A percentile compares a stretch with the other conserved stretches of the same genome.
Evolutionary conservation across 1,140 invertebrate species (phyloP).

Genomic region (Aricia agestis): DNA sequence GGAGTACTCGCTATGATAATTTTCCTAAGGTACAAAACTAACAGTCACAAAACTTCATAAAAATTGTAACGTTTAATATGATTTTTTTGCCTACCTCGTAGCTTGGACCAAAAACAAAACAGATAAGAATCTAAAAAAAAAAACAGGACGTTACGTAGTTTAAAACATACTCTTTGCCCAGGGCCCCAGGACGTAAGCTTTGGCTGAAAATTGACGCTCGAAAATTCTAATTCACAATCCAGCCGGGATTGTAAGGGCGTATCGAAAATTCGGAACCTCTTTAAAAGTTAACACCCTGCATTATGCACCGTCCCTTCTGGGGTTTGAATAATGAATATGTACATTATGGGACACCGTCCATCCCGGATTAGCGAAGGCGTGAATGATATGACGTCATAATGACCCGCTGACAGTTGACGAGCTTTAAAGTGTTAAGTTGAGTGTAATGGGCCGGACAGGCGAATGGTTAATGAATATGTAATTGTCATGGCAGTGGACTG

Average conservation of each 20-base stretch:
- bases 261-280: neutral
- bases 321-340: slow-evolving; percentile 7
- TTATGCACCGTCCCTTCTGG: neutral
- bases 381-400: slow-evolving; percentile 14
- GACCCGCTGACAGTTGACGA: slow-evolving; percentile 8
- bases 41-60: too few relatives aligned
- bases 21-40: too few relatives aligned
- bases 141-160: too few relatives aligned
- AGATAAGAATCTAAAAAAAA: too few relatives aligned
- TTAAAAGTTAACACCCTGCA: neutral
- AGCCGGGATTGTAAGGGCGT: neutral
- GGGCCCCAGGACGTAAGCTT: too few relatives aligned
- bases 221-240: neutral
- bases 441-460: slow-evolving; percentile 13
- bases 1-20: neutral
- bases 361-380: slow-evolving; percentile 16
- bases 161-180: too few relatives aligned
- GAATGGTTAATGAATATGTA: neutral
- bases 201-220: too few relatives aligned
- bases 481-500: neutral
- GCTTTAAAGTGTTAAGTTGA: slow-evolving; percentile 20
- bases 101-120: too few relatives aligned
- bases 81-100: too few relatives aligned
- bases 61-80: too few relatives aligned
- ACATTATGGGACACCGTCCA: slow-evolving; percentile 2